Conservation (phyloP, 2,113 vertebrate species). For the Hypomesus transpacificus region DNA sequence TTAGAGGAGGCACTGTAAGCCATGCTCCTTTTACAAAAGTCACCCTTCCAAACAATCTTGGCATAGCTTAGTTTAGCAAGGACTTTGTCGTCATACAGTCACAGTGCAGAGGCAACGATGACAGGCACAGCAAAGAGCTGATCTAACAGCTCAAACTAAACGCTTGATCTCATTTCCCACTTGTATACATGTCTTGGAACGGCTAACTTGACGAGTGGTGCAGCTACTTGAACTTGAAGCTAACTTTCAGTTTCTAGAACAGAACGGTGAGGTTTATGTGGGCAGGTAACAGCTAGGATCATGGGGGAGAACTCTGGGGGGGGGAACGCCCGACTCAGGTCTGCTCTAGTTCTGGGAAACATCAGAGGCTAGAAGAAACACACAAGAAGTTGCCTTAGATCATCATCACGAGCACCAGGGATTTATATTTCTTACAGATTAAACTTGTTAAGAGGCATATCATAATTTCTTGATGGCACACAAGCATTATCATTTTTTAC, state of each 20-base stretch:
- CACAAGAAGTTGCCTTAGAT: not conserved
- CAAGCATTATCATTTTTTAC: conserved; percentile 8
- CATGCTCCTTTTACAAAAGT: not conserved
- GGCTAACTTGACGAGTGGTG: conserved; percentile 6
- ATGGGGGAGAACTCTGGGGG: not conserved
- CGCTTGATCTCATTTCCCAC: conserved; percentile 16
- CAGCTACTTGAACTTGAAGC: conserved; percentile 1
- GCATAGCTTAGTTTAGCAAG: not conserved
- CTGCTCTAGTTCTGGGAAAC: not conserved
- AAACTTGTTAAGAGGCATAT: conserved; percentile 3
- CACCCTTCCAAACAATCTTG: not conserved
- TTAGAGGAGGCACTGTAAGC: not conserved
- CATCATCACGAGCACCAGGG: conserved; percentile 7
- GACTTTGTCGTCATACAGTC: not conserved
- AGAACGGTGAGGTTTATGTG: not conserved
- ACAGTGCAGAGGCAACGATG: conserved; percentile 8
- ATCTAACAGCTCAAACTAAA: conserved; percentile 1
- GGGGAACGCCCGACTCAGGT: not conserved
- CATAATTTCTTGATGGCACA: conserved; percentile 9
- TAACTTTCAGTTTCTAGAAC: conserved; percentile 1
- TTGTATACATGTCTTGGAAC: conserved; percentile 3
- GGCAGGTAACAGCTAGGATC: not conserved
- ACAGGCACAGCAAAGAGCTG: conserved; percentile 22
- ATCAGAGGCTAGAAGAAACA: not conserved
- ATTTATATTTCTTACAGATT: not conserved